phyloP scores from a whole-genome alignment of 92 coral and sea anemone species.

The Phenganax stokvisi region DNA sequence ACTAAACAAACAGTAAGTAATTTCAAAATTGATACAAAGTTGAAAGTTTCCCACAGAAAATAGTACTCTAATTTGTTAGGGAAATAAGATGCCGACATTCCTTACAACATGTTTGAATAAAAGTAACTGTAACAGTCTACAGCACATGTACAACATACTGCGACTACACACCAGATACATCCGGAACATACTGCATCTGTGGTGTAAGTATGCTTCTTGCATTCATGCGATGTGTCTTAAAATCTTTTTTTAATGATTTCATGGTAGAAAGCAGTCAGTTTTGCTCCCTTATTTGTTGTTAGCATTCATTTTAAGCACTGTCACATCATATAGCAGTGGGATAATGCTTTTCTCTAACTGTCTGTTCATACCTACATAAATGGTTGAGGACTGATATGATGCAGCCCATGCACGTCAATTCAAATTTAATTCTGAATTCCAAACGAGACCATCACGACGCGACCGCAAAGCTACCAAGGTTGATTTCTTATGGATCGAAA shows the following conservation, averaged over 20 bases:
- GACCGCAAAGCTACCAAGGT: too few relatives aligned
- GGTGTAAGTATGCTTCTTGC: slow-evolving; percentile 8
- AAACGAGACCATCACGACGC: too few relatives aligned
- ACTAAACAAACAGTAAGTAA: neutral
- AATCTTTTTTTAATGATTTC: neutral
- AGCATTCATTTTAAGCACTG: too few relatives aligned
- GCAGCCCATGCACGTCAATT: too few relatives aligned
- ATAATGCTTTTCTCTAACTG: too few relatives aligned
- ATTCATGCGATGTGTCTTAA: neutral
- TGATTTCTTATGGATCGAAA: too few relatives aligned
- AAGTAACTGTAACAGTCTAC: slow-evolving; percentile 35
- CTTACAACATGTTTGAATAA: slow-evolving; percentile 10
- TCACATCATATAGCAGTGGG: too few relatives aligned
- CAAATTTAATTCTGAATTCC: too few relatives aligned
- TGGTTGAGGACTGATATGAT: too few relatives aligned
- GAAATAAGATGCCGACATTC: slow-evolving; percentile 25
- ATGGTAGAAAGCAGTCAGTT: too few relatives aligned
- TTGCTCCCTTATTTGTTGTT: too few relatives aligned
- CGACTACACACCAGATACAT: neutral
- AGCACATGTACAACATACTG: slow-evolving; percentile 5
- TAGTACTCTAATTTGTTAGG: neutral
- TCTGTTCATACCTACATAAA: too few relatives aligned
- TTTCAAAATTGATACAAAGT: neutral
- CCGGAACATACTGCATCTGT: neutral
- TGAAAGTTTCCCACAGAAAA: slow-evolving; percentile 31